Percentiles rank a stretch among this genome's conserved stretches.
These are phyloP conservation scores for Sturmia bella DNA, from an alignment of 2,888 invertebrate genomes.

Conservation along the genomic window DNA sequence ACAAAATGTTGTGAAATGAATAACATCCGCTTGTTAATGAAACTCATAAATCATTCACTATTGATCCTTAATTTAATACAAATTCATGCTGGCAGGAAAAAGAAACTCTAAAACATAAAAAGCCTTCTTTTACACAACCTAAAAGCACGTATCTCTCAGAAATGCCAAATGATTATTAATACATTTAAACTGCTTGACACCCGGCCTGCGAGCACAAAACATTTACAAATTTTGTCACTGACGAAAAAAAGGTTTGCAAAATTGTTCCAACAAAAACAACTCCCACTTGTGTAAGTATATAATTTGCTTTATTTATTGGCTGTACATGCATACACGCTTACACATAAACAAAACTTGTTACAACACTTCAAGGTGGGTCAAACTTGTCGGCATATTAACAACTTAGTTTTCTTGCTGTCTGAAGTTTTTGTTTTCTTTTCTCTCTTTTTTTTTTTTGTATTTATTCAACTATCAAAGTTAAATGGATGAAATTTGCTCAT, in stretches of 20 bases:
- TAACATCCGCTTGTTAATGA: conserved; percentile 52
- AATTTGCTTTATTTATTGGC: conserved; percentile 13
- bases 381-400: conserved; percentile 42
- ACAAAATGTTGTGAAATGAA: conserved; percentile 53
- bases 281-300: background rate
- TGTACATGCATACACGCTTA: too few relatives aligned
- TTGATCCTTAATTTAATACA: background rate
- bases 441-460: conserved; percentile 4
- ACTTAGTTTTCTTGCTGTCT: background rate
- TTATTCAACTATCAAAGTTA: background rate
- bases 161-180: conserved; percentile 60
- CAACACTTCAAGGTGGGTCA: conserved; percentile 61
- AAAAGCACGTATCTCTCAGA: conserved; percentile 30
- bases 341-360: conserved; percentile 34
- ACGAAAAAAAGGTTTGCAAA: conserved; percentile 32
- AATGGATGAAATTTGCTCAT: background rate
- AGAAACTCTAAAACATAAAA: background rate
- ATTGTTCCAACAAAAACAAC: background rate
- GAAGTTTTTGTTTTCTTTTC: conserved; percentile 7
- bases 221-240: background rate
- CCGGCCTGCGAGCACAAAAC: background rate
- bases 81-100: background rate
- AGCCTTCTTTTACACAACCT: background rate
- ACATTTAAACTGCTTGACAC: conserved; percentile 10
- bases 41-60: conserved; percentile 45